Evolutionary conservation across 2,113 vertebrate species (phyloP).

Genomic region (Eclectus roratus): DNA sequence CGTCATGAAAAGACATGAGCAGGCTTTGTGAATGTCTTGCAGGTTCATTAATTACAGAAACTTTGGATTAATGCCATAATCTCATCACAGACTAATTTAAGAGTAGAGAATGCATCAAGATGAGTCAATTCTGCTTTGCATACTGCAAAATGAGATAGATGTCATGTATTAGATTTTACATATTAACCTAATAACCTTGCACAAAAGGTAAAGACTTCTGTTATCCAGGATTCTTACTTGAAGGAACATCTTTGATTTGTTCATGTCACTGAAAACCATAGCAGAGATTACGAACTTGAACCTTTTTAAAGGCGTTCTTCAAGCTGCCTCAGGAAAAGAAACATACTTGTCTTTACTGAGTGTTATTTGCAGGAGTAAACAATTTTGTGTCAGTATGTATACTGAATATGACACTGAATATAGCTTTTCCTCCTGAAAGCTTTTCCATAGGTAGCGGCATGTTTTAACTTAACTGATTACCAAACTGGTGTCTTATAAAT

Average conservation of each 20-base stretch:
- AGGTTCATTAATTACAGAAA: background rate
- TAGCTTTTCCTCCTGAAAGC: background rate
- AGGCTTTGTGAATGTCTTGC: background rate
- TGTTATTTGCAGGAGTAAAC: background rate
- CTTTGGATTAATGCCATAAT: background rate
- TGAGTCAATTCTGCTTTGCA: background rate
- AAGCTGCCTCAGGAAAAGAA: background rate
- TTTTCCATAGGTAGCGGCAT: background rate
- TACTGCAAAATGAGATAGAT: background rate
- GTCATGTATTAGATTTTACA: background rate
- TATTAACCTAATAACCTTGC: background rate
- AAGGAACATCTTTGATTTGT: background rate
- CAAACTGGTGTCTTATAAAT: background rate
- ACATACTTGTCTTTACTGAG: background rate
- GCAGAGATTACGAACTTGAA: background rate
- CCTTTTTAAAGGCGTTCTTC: background rate
- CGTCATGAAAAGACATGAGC: background rate
- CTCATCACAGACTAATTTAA: background rate
- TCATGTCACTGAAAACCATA: background rate
- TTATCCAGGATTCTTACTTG: background rate
- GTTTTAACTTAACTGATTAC: background rate
- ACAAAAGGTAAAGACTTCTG: background rate
- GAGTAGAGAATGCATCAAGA: background rate
- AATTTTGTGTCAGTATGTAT: background rate
- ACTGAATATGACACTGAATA: background rate